Evolutionary conservation across 2,888 invertebrate genomes (phyloP), one percentile per base, ranked within the genome.

Genomic region (Tenthredo distinguenda): DNA sequence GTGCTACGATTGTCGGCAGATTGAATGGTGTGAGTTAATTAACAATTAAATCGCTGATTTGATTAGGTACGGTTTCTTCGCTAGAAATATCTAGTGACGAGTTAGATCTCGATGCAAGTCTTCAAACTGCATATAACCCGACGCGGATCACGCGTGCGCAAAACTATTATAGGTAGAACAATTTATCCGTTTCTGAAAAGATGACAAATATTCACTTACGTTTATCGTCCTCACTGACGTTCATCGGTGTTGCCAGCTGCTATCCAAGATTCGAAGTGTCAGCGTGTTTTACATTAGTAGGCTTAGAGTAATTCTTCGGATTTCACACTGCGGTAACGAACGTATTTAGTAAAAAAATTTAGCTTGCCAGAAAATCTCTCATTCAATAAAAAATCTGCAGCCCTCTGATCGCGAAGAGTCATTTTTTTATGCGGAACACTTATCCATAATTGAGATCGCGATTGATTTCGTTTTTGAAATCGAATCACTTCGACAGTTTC

Each of bases 141-240:
- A 10, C 9, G 72, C 40, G 12, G 43, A 21, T 18, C 6, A 55
- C 77, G 55, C 77, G 3, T 77, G 77, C 77, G 77, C 34, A 10
- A 31, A 50, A 55, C 47, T 34, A 62, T 21, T 15, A 55, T n/a
- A 55, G 12, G 15, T 74, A 12, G 1, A 37, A 21, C 31, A 47
- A 77, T 77, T 55, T 50, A 40, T 50, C 26, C 77, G 55, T 77
- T 77, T 55, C 40, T 50, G 31, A 55, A 55, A 77, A 26, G 77
- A 50, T 31, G 10, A 55, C 18, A 34, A 77, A 77, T 55, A 50
- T 77, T 50, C 31, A n/a, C 18, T 55, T 10, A 55, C 47, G 15
- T 12, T 47, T 55, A 50, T 55, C 31, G 50, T 50, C 77, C 7
- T 43, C 43, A 72, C 18, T 43, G 72, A 21, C 21, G n/a, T 10